A percentile compares a stretch with the other conserved stretches of the same genome.
Evolutionary conservation across 2,888 invertebrate species (phyloP).

Genomic region (Oscheius sp.): DNA sequence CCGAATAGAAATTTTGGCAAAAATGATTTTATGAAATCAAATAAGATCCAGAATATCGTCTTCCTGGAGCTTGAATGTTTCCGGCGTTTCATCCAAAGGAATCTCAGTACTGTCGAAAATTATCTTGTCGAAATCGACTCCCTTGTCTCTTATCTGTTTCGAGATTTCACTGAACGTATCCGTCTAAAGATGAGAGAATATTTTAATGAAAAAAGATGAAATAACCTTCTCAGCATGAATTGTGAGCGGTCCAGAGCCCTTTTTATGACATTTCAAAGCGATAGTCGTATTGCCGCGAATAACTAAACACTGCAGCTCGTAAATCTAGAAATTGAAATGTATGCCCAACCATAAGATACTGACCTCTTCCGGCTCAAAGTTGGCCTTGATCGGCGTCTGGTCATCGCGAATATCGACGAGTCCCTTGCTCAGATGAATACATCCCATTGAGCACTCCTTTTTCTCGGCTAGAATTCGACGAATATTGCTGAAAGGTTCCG

Average conservation of each 20-base stretch:
- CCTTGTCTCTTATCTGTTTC: background rate
- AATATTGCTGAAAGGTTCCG: too few species aligned
- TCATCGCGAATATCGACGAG: too few species aligned
- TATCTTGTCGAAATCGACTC: background rate
- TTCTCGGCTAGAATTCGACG: too few species aligned
- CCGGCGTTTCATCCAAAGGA: too few species aligned
- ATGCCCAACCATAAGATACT: too few species aligned
- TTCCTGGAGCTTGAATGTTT: background rate
- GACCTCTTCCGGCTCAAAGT: too few species aligned
- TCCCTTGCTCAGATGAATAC: too few species aligned
- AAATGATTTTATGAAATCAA: background rate
- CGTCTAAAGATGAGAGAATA: background rate
- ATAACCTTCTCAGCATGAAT: background rate
- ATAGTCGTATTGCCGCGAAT: too few species aligned
- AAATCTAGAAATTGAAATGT: too few species aligned
- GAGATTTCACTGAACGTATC: background rate
- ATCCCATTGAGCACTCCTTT: too few species aligned
- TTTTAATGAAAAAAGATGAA: background rate
- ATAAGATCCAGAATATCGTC: constrained; percentile 9
- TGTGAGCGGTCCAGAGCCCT: background rate
- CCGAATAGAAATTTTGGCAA: background rate
- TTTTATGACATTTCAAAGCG: constrained; percentile 5
- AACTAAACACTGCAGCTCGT: too few species aligned
- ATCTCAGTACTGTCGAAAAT: constrained; percentile 1
- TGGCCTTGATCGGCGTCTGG: too few species aligned